Evolutionary conservation across 2,797 vertebrate genomes (phyloP).

Genomic region (Micromesistius poutassou): DNA sequence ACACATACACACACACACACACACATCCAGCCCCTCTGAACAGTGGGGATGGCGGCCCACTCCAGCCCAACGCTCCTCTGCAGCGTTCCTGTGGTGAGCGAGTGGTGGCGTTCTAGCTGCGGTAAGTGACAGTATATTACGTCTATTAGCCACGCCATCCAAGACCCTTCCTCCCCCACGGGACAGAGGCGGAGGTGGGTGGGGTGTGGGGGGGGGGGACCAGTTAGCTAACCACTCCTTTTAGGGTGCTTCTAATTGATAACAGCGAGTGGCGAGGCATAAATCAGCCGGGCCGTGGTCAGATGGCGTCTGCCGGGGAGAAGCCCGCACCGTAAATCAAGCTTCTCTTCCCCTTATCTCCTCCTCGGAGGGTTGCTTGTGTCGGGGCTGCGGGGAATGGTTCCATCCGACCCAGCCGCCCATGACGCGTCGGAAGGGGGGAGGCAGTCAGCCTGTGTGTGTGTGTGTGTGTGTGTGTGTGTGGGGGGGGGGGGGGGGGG

Average conservation of each 20-base stretch:
- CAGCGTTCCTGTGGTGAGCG: slow-evolving; percentile 67
- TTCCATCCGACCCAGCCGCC: slow-evolving; percentile 47
- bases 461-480: not conserved
- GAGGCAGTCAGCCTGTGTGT: not conserved
- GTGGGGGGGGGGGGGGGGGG: no score
- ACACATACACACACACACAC: no score
- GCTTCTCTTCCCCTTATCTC: slow-evolving; percentile 58
- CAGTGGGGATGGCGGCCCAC: slow-evolving; percentile 47
- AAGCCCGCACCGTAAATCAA: slow-evolving; percentile 71
- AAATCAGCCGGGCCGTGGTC: slow-evolving; percentile 71
- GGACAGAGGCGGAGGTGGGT: not conserved
- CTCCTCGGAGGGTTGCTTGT: slow-evolving; percentile 56
- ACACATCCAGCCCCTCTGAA: slow-evolving; percentile 34
- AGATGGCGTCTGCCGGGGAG: slow-evolving; percentile 68
- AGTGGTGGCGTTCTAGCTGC: slow-evolving; percentile 57
- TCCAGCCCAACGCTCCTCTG: slow-evolving; percentile 56
- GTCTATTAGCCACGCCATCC: slow-evolving; percentile 63
- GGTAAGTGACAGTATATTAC: slow-evolving; percentile 72
- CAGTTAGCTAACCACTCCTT: slow-evolving; percentile 70
- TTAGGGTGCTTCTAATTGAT: slow-evolving; percentile 71
- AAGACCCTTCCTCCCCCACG: slow-evolving; percentile 44
- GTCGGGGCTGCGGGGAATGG: slow-evolving; percentile 62
- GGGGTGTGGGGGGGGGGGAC: slow-evolving; percentile 32
- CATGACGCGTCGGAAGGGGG: not conserved
- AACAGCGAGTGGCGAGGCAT: slow-evolving; percentile 57